Evolutionary conservation across 2,888 invertebrate species (phyloP), one percentile per base, ranked within the genome.

Genomic region (Hermaeophaga mercurialis): DNA sequence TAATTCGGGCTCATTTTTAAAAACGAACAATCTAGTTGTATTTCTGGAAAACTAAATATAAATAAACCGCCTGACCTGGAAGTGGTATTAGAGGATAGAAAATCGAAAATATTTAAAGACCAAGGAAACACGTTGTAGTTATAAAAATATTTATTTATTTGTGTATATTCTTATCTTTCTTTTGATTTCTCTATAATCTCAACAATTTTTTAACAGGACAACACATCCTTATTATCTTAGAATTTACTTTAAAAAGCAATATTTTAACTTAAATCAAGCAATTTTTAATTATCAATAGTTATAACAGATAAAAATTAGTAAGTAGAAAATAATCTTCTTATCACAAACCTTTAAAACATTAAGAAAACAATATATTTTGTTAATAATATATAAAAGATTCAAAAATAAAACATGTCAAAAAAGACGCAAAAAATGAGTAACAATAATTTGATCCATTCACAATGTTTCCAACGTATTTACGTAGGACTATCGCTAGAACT

Each of bases 101-200:
- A n/a, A n/a, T n/a, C n/a, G n/a, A n/a, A n/a, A n/a, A n/a, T n/a
- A n/a, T n/a, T n/a, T n/a, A n/a, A n/a, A n/a, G n/a, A n/a, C n/a
- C n/a, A n/a, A n/a, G n/a, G n/a, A 28, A 28, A 28, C 5, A 28
- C 9, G 9, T 8, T 28, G 2, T 2, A 31, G 3, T 19, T 11
- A 4, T 49, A 31, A 49, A 41, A 49, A 49, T 49, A 49, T 39
- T 31, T 41, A 11, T 49, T 49, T 48, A 49, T 28, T 26, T 26
- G 19, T 3, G 31, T 9, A 12, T 49, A 36, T 33, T 18, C 28
- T 1, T 9, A n/a, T n/a, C n/a, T n/a, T 38, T 9, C 11, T 46
- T 5, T 2, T 18, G 33, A 45, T 45, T 18, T 45, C n/a, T 31
- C 7, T 36, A 14, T n/a, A 15, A 33, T 18, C 18, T 34, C n/a